Evolutionary conservation across 2,888 invertebrate species (phyloP).

Genomic region (Hirtodrosophila confusa): DNA sequence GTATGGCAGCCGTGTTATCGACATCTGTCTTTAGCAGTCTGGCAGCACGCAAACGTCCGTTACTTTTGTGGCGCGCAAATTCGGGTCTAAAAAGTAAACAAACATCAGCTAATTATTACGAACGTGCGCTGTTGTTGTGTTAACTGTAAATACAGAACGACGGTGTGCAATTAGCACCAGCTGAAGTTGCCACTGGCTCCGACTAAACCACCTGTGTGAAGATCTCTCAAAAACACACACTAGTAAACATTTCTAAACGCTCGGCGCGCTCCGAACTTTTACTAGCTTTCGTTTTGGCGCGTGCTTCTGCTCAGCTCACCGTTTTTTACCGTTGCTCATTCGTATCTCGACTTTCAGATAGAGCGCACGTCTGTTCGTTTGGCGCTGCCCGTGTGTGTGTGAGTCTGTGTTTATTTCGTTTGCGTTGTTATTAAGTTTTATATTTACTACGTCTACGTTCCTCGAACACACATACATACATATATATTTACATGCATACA

Average conservation of each 20-base stretch:
- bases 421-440: conserved; percentile 71
- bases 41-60: conserved; percentile 2
- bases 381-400: conserved; percentile 39
- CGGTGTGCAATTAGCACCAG: conserved; percentile 62
- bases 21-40: conserved; percentile 2
- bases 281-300: conserved; percentile 66
- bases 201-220: conserved; percentile 56
- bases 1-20: too few species aligned
- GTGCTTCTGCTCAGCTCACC: conserved; percentile 53
- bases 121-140: conserved; percentile 14
- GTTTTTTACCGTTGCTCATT: conserved; percentile 68
- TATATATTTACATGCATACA: too few species aligned
- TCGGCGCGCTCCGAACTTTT: conserved; percentile 49
- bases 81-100: conserved; percentile 18
- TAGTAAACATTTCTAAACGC: neutral
- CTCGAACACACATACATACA: conserved; percentile 1
- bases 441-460: conserved; percentile 59
- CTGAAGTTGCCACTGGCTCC: conserved; percentile 1
- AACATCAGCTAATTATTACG: conserved; percentile 20
- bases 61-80: conserved; percentile 33
- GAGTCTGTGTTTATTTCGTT: conserved; percentile 62
- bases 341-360: conserved; percentile 69
- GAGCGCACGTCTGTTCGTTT: conserved; percentile 64
- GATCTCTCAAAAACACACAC: conserved; percentile 8
- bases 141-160: conserved; percentile 63